Percentiles rank a stretch among this genome's conserved stretches.
phyloP scores from a whole-genome alignment of 2,797 vertebrate species.

The Eptatretus atami region DNA sequence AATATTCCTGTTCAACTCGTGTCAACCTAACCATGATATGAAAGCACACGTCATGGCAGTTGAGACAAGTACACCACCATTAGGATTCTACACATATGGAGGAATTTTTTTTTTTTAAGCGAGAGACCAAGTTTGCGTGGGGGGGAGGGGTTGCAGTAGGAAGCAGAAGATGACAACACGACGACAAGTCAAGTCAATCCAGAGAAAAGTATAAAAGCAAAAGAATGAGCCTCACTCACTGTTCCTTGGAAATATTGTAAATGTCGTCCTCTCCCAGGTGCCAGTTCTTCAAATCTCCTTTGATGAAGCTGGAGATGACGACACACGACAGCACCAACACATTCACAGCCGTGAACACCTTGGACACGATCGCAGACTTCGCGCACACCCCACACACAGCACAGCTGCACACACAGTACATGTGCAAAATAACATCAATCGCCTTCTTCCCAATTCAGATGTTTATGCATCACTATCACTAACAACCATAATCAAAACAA shows the following conservation, averaged over 20 bases:
- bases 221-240: too few species aligned
- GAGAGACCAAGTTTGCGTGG: too few species aligned
- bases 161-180: neutral
- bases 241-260: conserved; percentile 5
- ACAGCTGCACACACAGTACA: conserved; percentile 15
- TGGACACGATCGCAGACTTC: conserved; percentile 72
- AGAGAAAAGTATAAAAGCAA: neutral
- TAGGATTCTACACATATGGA: too few species aligned
- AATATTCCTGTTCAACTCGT: too few species aligned
- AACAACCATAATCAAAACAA: too few species aligned
- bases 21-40: too few species aligned
- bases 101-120: too few species aligned
- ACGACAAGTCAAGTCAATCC: neutral
- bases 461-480: too few species aligned
- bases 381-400: conserved; percentile 54
- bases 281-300: conserved; percentile 49
- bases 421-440: neutral
- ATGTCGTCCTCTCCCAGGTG: conserved; percentile 23
- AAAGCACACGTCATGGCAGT: too few species aligned
- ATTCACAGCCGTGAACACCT: conserved; percentile 69
- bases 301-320: conserved; percentile 51
- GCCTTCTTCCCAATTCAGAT: too few species aligned
- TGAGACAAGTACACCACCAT: too few species aligned
- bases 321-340: conserved; percentile 54
- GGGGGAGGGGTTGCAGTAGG: neutral